Conservation (phyloP, 2,888 invertebrate species). For the Hirtodrosophila alboralis region DNA sequence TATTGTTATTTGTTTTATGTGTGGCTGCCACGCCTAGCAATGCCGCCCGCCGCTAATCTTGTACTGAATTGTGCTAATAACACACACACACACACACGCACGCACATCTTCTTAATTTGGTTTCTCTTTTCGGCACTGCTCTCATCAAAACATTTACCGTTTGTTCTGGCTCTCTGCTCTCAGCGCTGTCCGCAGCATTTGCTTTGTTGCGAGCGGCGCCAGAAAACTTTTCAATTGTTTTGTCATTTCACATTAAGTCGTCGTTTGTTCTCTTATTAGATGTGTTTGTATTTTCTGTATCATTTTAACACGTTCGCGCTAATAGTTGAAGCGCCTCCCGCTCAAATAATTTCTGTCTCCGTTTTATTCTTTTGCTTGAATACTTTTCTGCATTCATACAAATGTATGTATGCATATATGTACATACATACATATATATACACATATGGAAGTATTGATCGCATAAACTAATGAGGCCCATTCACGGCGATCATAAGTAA, state of each 20-base stretch:
- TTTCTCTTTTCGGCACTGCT: constrained; percentile 18
- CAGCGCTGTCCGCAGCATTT: background rate
- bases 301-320: constrained; percentile 3
- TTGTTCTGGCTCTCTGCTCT: constrained; percentile 5
- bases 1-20: constrained; percentile 52
- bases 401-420: too few species aligned
- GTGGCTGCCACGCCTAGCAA: constrained; percentile 19
- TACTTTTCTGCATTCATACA: too few species aligned
- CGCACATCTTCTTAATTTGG: constrained; percentile 14
- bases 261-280: constrained; percentile 18
- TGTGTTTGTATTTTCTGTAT: constrained; percentile 13
- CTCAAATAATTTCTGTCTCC: constrained; percentile 11
- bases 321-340: constrained; percentile 12
- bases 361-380: too few species aligned
- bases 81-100: constrained; percentile 22
- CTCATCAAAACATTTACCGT: constrained; percentile 26
- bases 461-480: too few species aligned
- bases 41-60: constrained; percentile 37
- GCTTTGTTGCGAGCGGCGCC: constrained; percentile 46
- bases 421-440: too few species aligned
- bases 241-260: constrained; percentile 50
- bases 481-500: too few species aligned
- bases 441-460: too few species aligned
- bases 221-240: constrained; percentile 59
- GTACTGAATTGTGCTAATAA: constrained; percentile 47